Evolutionary conservation across 2,888 invertebrate species (phyloP).

Genomic region (Aporophyla nigra): DNA sequence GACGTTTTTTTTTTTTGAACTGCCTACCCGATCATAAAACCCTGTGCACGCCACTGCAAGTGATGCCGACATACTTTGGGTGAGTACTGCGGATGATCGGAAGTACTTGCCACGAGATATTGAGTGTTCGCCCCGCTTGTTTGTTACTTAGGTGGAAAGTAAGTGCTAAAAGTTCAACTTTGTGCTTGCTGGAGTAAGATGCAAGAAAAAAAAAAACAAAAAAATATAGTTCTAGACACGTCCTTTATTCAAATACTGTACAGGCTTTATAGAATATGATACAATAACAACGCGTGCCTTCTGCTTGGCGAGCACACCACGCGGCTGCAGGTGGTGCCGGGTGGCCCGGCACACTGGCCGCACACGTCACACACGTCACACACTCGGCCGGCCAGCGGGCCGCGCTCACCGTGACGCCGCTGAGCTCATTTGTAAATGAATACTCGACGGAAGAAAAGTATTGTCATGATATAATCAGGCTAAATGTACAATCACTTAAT

Average conservation of each 20-base stretch:
- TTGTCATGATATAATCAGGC: conserved; percentile 64
- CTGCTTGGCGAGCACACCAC: conserved; percentile 1
- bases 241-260: conserved; percentile 90
- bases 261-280: conserved; percentile 84
- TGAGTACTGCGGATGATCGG: no score
- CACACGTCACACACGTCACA: no score
- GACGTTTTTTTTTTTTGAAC: no score
- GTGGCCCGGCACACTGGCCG: no score
- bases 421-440: conserved; percentile 42
- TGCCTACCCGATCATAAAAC: no score
- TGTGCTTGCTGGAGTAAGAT: neutral
- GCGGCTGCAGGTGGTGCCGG: neutral
- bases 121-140: no score
- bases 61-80: no score
- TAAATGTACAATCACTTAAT: conserved; percentile 35
- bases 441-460: conserved; percentile 59
- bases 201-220: conserved; percentile 13
- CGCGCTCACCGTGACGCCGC: conserved; percentile 35
- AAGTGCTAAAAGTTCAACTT: no score
- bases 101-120: no score
- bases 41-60: no score
- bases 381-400: conserved; percentile 15
- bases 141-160: neutral
- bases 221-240: conserved; percentile 82
- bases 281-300: conserved; percentile 76